Evolutionary conservation across 2,113 vertebrate genomes (phyloP), one percentile per base, ranked within the genome.

Genomic region (Dunckerocampus dactyliophorus): DNA sequence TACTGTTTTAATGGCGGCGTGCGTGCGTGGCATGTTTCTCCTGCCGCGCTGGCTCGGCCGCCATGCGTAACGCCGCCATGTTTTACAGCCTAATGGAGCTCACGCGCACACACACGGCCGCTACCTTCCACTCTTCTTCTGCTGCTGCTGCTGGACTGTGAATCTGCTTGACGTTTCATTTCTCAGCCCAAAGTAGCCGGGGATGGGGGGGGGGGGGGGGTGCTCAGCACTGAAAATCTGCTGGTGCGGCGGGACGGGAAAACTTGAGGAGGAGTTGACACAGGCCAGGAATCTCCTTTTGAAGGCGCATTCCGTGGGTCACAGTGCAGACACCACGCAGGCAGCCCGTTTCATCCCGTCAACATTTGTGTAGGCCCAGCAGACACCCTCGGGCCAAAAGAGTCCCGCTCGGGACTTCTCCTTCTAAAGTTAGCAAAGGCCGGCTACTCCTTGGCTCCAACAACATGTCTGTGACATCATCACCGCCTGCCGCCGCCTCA

Each of bases 351-450:
- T 87, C 82, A 82, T 82, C 77, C 79, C 63, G 71, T 79, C 87
- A 90, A 84, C 86, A 88, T 88, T 89, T 88, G 83, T 83, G 84
- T 79, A 81, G 79, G 82, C 74, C 37, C 45, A 68, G 24, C 80
- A 74, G 74, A 72, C 62, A 8, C 69, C 83, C 74, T 8, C 42
- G 69, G 80, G 74, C 78, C 79, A 75, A 78, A 80, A 83, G 76
- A 74, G 79, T 79, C 69, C 43, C 66, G 22, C 77, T 72, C 48
- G 50, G 74, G 79, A 82, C 74, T 80, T 81, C 67, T 78, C 56
- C 45, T 72, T 71, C 80, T 85, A 83, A 81, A 86, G 65, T 82
- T 85, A 87, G 84, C 72, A 34, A 69, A 69, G 75, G 75, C 70
- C 79, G 74, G 71, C 65, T 83, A 28, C 75, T 77, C 75, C 22